Base-by-base conservation (phyloP, 2,888 invertebrate species). In the Agrotis exclamationis region DNA sequence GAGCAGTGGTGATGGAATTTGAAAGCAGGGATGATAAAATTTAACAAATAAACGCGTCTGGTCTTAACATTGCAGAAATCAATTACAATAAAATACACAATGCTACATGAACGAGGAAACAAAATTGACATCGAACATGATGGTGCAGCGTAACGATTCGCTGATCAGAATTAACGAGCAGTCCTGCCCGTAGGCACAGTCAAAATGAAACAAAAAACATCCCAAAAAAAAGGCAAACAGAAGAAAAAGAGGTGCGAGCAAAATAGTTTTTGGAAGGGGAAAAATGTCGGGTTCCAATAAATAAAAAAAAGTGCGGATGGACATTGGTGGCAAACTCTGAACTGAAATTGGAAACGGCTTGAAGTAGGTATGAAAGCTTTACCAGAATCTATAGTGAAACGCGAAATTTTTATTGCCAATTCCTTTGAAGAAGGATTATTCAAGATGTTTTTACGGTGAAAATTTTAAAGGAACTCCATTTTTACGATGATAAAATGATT, bases 291-390 rank as follows among this genome's bases (percentile, higher is more conserved):
- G 56, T 58, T 63, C 28, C 48, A 71, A 71, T 62, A 72, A 54
- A 64, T 53, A 67, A 44, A 18, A 59, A 59, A 53, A 68, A 45
- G 24, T 56, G 48, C 11, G 39, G 51, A 28, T 51, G 50, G 47
- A 56, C 44, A 62, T 51, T 45, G 54, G 24, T 65, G 44, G 45
- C 20, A 24, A 59, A 57, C 28, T 57, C n/a, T 13, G 33, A 71
- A 76, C 71, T 64, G 67, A 71, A 68, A 79, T 69, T 75, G 65
- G 59, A 79, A 69, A 54, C 59, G 20, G 39, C 39, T 33, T 51
- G n/a, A n/a, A n/a, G n/a, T 24, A 53, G 14, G 51, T 66, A 57
- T 57, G 39, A 69, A 72, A 63, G 56, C 59, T 63, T 65, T 53
- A 39, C 50, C 48, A 47, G 48, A 63, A 57, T 54, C 54, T 53